Conservation (phyloP, 2,113 vertebrate genomes). For the Circaetus cinerascens region DNA sequence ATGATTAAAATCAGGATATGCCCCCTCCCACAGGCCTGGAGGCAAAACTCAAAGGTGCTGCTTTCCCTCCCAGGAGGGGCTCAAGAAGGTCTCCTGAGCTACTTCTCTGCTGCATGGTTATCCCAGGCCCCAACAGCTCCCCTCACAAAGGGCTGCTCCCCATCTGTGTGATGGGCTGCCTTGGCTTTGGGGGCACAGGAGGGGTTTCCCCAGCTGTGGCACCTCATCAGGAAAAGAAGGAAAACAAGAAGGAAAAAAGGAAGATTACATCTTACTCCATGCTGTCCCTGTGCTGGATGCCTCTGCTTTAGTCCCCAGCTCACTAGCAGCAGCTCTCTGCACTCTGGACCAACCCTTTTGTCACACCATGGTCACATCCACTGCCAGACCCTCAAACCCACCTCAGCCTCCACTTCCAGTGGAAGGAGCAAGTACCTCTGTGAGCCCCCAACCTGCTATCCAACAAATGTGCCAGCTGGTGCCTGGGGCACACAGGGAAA, state of each 20-base stretch:
- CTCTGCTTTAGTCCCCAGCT: not conserved
- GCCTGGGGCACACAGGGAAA: accelerated
- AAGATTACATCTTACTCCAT: not conserved
- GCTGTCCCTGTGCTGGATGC: not conserved
- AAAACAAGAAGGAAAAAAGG: not conserved
- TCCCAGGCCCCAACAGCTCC: not conserved
- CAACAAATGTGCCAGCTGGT: not conserved
- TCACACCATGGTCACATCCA: not conserved
- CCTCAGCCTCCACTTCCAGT: not conserved
- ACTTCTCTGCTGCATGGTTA: not conserved
- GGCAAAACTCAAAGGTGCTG: not conserved
- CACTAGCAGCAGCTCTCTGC: not conserved
- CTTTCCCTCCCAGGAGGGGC: not conserved
- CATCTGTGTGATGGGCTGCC: accelerated
- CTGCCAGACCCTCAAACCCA: not conserved
- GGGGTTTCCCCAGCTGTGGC: not conserved
- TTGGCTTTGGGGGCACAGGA: not conserved
- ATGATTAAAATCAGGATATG: accelerated
- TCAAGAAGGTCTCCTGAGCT: not conserved
- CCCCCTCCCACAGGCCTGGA: not conserved
- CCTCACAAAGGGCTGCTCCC: not conserved
- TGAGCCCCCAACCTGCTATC: accelerated
- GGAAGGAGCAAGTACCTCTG: not conserved
- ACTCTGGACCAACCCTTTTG: not conserved
- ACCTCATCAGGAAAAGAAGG: not conserved